Evolutionary conservation across 2,797 vertebrate genomes (phyloP).

Genomic region (Melanotaenia pygmaea): DNA sequence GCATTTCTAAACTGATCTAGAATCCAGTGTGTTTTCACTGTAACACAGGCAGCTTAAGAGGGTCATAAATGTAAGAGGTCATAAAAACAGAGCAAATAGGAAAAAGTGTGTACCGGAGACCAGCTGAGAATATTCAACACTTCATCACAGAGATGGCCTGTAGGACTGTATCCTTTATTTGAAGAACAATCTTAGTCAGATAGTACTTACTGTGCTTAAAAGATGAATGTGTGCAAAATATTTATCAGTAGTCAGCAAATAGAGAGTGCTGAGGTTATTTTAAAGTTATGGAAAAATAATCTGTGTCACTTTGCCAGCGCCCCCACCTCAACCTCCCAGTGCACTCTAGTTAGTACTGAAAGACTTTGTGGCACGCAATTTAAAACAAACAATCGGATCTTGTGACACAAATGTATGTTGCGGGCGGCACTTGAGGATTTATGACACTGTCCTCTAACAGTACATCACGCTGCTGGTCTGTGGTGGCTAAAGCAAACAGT

Average conservation of each 20-base stretch:
- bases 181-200: conserved; percentile 57
- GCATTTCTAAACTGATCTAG: conserved; percentile 48
- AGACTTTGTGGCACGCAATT: conserved; percentile 56
- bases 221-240: conserved; percentile 63
- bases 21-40: conserved; percentile 48
- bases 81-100: conserved; percentile 58
- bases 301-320: conserved; percentile 38
- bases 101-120: conserved; percentile 48
- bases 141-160: conserved; percentile 56
- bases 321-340: conserved; percentile 34
- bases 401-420: conserved; percentile 66
- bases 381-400: conserved; percentile 71
- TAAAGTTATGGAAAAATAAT: conserved; percentile 72
- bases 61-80: conserved; percentile 58
- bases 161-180: conserved; percentile 48
- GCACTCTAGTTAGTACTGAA: conserved; percentile 48
- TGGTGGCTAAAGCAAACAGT: conserved; percentile 79
- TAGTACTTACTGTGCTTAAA: conserved; percentile 37
- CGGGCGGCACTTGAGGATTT: conserved; percentile 72
- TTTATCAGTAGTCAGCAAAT: conserved; percentile 68
- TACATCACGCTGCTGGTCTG: conserved; percentile 76
- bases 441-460: conserved; percentile 77
- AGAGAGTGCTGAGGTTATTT: conserved; percentile 62
- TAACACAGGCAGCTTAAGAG: conserved; percentile 53
- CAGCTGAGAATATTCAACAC: conserved; percentile 56